Base-by-base conservation (phyloP, 2,888 invertebrate genomes). In the Eumacrocentrus americanus region DNA sequence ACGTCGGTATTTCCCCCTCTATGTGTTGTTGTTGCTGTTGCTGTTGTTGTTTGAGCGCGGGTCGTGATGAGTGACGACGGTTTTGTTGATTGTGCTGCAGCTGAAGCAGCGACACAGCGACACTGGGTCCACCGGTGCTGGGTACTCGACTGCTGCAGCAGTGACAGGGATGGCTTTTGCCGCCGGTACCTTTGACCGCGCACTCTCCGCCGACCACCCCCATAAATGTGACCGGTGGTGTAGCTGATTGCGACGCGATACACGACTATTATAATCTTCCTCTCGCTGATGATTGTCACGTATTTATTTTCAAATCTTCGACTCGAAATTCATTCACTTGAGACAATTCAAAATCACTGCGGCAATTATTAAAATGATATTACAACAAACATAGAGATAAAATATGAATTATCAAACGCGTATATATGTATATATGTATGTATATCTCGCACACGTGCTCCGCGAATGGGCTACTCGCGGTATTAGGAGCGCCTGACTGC, bases 141-240 rank as follows among this genome's bases (percentile, higher is more conserved):
- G 69, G 63, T 62, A 70, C 71, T 60, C 72, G 75, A 70, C 71
- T 71, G 63, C 65, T 67, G 73, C 77, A 76, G 71, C 74, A 78
- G 65, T 75, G 75, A 72, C 76, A 76, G 71, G 74, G 73, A 68
- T 78, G 78, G 69, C 74, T 73, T 70, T 73, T 77, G 71, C 72
- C 75, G 65, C 69, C 70, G 66, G 71, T 67, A 70, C 75, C 74
- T 72, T 74, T 73, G 71, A 79, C 70, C 75, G 74, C 81, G 74
- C 80, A 78, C 74, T 78, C 79, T 70, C 77, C 78, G 70, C 60
- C 60, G 55, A 79, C 79, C 70, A 80, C 80, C 74, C 81, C 81
- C 80, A 81, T 81, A 70, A 75, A 77, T 74, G 72, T 71, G 63
- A 70, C 69, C 70, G 58, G 67, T 58, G 53, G 14, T 56, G 46